These are phyloP conservation scores for Helicorthomorpha holstii DNA, from an alignment of 1,140 invertebrate genomes.

Conservation along the genomic window DNA sequence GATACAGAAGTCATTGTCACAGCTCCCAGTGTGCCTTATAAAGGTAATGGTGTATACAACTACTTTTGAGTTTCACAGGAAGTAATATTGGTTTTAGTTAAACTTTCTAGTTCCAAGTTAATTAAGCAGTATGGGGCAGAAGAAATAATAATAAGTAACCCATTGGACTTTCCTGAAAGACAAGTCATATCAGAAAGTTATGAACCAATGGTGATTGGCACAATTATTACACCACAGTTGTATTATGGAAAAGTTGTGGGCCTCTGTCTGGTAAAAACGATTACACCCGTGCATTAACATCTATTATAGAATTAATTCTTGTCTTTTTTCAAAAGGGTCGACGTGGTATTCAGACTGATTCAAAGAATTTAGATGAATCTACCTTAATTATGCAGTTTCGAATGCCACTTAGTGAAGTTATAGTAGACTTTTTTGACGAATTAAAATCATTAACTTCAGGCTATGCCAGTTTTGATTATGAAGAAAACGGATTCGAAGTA, in stretches of 20 bases:
- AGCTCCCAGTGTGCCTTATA: slow-evolving; percentile 86
- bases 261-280: slow-evolving; percentile 25
- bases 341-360: slow-evolving; percentile 54
- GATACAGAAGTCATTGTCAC: slow-evolving; percentile 75
- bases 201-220: slow-evolving; percentile 78
- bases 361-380: slow-evolving; percentile 60
- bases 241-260: slow-evolving; percentile 24
- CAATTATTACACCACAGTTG: slow-evolving; percentile 66
- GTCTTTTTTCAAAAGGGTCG: slow-evolving; percentile 38
- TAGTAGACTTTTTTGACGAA: slow-evolving; percentile 85
- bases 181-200: slow-evolving; percentile 49
- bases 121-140: slow-evolving; percentile 47
- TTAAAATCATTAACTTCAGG: slow-evolving; percentile 80
- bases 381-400: slow-evolving; percentile 63
- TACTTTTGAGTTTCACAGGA: background rate
- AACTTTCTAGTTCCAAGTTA: slow-evolving; percentile 41
- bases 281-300: background rate
- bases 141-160: slow-evolving; percentile 65
- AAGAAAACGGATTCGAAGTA: slow-evolving; percentile 64
- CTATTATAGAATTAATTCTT: background rate
- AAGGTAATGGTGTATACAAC: slow-evolving; percentile 26
- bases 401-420: slow-evolving; percentile 80
- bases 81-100: background rate
- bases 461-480: slow-evolving; percentile 96
- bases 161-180: slow-evolving; percentile 52